Evolutionary conservation across 2,888 invertebrate genomes (phyloP).

Genomic region (Argyresthia goedartella): DNA sequence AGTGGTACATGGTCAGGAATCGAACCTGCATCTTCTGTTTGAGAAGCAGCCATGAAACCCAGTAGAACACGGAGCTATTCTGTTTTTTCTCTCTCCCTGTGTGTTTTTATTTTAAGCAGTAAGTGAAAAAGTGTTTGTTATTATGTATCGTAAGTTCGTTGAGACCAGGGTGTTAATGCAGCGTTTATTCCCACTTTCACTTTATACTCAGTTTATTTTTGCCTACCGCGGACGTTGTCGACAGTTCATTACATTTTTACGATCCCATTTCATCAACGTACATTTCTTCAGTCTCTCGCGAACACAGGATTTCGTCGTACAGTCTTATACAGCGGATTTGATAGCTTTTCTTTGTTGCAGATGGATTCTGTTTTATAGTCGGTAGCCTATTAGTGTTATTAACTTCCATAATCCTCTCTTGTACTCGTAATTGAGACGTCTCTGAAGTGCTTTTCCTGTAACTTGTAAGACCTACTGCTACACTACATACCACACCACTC

Average conservation of each 20-base stretch:
- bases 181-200: conserved; percentile 6
- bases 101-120: no score
- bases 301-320: conserved; percentile 24
- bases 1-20: no score
- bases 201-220: conserved; percentile 7
- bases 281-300: conserved; percentile 22
- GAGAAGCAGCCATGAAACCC: no score
- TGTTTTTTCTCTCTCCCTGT: no score
- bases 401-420: no score
- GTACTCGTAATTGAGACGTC: no score
- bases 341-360: conserved; percentile 20
- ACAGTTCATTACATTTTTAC: conserved; percentile 40
- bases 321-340: conserved; percentile 18
- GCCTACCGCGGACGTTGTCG: conserved; percentile 16
- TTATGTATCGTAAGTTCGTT: not conserved
- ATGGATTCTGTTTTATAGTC: not conserved
- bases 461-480: no score
- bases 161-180: not conserved
- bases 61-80: no score
- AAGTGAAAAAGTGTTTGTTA: not conserved
- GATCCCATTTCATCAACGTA: conserved; percentile 27
- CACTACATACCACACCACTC: no score
- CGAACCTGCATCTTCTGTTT: no score
- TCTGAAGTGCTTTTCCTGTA: no score
- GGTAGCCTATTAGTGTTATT: no score